Evolutionary conservation across 30 jellyfish, hydroid and myxozoan species (phyloP).

Genomic region (Hydra vulgaris): DNA sequence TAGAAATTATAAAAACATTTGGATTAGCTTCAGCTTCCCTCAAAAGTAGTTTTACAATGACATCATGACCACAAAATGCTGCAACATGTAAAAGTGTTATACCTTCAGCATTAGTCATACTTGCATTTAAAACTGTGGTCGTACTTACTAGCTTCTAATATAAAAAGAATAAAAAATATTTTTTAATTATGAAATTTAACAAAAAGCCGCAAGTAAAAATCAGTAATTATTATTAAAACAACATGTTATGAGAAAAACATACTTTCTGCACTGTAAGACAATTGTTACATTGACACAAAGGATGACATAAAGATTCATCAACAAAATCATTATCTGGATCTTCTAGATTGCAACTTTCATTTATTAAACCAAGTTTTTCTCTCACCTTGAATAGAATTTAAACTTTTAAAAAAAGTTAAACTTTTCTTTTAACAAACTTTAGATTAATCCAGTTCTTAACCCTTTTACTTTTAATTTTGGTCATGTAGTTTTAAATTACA

Average conservation of each 20-base stretch:
- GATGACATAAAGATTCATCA: conserved; percentile 47
- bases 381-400: conserved; percentile 23
- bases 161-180: not conserved
- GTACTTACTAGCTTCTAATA: conserved; percentile 36
- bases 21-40: conserved; percentile 66
- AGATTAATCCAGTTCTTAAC: not conserved
- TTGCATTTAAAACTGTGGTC: conserved; percentile 40
- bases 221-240: too few relatives aligned
- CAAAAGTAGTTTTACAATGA: conserved; percentile 52
- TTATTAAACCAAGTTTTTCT: conserved; percentile 39
- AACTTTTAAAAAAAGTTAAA: not conserved
- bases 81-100: conserved; percentile 76
- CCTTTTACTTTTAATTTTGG: not conserved
- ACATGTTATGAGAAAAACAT: too few relatives aligned
- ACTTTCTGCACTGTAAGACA: conserved; percentile 44
- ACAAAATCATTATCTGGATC: conserved; percentile 16
- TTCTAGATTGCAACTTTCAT: conserved; percentile 9
- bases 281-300: conserved; percentile 58
- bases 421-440: not conserved
- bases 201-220: too few relatives aligned
- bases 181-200: not conserved
- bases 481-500: not conserved
- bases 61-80: conserved; percentile 65
- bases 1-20: conserved; percentile 43
- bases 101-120: conserved; percentile 77